A percentile compares a stretch with the other conserved stretches of the same genome.
Evolutionary conservation across 1,140 invertebrate species (phyloP).

Genomic region (Hydropsyche tenuis): DNA sequence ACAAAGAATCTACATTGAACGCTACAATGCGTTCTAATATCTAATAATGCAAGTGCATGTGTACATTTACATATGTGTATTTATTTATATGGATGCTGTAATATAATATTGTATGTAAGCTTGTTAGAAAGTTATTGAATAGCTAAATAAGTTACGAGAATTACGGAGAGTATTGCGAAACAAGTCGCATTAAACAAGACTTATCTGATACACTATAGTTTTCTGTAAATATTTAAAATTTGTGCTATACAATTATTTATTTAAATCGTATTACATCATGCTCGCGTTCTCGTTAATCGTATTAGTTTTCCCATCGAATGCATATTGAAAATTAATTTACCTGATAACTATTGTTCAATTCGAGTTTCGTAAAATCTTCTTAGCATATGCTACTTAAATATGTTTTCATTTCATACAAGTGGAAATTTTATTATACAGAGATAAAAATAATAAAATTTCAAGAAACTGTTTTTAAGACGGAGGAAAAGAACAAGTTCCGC

Average conservation of each 20-base stretch:
- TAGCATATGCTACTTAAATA: too few species aligned
- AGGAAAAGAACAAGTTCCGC: slow-evolving; percentile 6
- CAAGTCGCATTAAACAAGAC: slow-evolving; percentile 24
- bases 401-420: background rate
- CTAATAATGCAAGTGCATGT: background rate
- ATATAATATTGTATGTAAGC: background rate
- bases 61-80: background rate
- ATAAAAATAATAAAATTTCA: background rate
- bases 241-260: background rate
- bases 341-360: too few species aligned
- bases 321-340: too few species aligned
- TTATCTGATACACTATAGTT: slow-evolving; percentile 2
- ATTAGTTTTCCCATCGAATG: too few species aligned
- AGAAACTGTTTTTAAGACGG: background rate
- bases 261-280: too few species aligned
- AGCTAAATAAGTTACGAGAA: background rate
- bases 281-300: too few species aligned
- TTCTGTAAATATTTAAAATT: slow-evolving; percentile 5
- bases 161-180: background rate
- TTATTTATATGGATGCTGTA: background rate
- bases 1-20: background rate
- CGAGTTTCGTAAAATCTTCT: too few species aligned
- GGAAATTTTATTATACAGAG: background rate
- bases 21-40: background rate
- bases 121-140: slow-evolving; percentile 10